Evolutionary conservation across 2,113 vertebrate genomes (phyloP), one percentile per base, ranked within the genome.

Genomic region (Indicator indicator): DNA sequence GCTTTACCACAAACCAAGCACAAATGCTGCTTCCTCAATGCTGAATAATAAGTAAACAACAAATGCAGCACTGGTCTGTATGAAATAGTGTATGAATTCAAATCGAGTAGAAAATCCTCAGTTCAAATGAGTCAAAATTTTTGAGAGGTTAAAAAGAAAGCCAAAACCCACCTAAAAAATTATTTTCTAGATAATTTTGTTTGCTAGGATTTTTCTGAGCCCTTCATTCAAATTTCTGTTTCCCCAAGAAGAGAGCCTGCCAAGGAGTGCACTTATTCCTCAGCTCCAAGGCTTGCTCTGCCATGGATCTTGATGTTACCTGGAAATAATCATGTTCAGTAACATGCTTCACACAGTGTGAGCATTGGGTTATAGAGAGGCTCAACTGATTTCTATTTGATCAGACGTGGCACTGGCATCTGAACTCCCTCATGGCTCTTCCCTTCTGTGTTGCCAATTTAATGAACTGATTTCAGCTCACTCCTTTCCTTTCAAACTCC

Each of bases 281-380:
- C 7, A 21, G 28, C 55, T 64, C 32, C 54, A 33, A 56, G 44
- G 11, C 56, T 89, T 62, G 33, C 8, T 30, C 23, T 40, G 63
- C 36, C 5, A 4, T 2, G 50, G 16, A 38, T 27, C 32, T 36
- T 50, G 68, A 18, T 28, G 19, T 24, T 64, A 60, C 18, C 72
- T 81, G 60, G 76, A 82, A 87, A 93, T 6, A 23, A 44, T 23
- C 70, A 48, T 19, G 6, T 56, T 44, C 44, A 62, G 52, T 19
- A 74, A 56, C 0, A 4, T 3, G 6, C 26, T 70, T 19, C 27
- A 19, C 24, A n/a, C 30, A 23, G 76, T 0, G 12, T 58, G 73
- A 38, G 16, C 30, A 5, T 36, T 60, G 62, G 21, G 33, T n/a
- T 32, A 33, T 3, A 11, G 1, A 44, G 55, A 72, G 23, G 7